Conservation (phyloP, 1,140 invertebrate species). For the Eurosta solidaginis region DNA sequence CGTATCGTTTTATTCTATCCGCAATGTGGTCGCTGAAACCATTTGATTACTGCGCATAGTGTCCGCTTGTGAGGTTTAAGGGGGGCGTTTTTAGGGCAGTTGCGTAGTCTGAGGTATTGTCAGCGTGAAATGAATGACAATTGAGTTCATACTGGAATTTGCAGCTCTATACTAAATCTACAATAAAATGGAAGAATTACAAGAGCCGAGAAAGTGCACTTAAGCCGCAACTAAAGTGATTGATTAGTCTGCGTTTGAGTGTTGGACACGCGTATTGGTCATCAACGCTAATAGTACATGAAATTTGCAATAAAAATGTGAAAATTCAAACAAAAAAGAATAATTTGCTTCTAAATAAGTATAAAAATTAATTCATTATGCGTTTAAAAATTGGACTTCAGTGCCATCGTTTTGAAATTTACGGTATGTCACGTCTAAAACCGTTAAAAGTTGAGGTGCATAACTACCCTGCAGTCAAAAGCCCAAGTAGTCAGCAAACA, state of each 20-base stretch:
- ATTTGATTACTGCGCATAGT: neutral
- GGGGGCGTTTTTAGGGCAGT: conserved; percentile 8
- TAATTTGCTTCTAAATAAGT: neutral
- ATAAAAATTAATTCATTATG: neutral
- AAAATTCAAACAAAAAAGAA: neutral
- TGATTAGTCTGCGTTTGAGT: conserved; percentile 25
- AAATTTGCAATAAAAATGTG: neutral
- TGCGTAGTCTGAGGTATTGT: neutral
- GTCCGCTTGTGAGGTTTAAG: neutral
- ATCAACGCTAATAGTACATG: neutral
- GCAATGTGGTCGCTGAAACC: neutral
- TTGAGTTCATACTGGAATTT: conserved; percentile 26
- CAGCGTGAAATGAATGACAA: neutral
- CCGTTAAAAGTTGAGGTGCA: neutral
- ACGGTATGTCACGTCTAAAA: conserved; percentile 10
- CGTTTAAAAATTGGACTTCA: conserved; percentile 28
- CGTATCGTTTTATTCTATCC: neutral
- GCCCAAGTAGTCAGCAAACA: too few species aligned
- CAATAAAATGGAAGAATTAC: neutral
- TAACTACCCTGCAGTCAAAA: too few species aligned
- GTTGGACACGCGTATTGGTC: neutral
- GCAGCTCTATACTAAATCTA: neutral
- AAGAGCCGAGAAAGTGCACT: neutral
- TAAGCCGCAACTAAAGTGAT: neutral
- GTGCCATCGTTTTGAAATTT: conserved; percentile 32